phyloP scores from a whole-genome alignment of 2,113 vertebrate species.

The Pyxicephalus adspersus region DNA sequence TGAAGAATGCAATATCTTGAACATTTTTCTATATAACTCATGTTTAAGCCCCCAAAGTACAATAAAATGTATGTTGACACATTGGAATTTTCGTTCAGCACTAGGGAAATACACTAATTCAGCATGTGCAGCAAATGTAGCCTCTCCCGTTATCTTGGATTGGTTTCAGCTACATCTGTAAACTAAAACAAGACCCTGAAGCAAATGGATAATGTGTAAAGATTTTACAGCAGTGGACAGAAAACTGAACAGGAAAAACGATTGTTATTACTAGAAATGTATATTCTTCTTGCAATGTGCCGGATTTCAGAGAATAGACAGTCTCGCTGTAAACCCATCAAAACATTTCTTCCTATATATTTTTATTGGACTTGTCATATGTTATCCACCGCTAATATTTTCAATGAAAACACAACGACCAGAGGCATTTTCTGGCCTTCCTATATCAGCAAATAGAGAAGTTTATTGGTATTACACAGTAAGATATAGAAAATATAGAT shows the following conservation, averaged over 20 bases:
- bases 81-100: slow-evolving; percentile 40
- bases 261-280: slow-evolving; percentile 40
- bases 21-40: slow-evolving; percentile 30
- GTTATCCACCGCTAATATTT: slow-evolving; percentile 43
- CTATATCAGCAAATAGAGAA: slow-evolving; percentile 6
- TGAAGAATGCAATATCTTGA: slow-evolving; percentile 5
- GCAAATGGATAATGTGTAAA: slow-evolving; percentile 13
- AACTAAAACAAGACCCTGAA: slow-evolving; percentile 40
- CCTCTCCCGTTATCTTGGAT: slow-evolving; percentile 56
- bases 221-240: slow-evolving; percentile 6
- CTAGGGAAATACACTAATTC: slow-evolving; percentile 48
- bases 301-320: slow-evolving; percentile 11
- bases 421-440: slow-evolving; percentile 2
- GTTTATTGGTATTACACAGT: slow-evolving; percentile 14
- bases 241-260: not conserved
- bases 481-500: slow-evolving; percentile 18
- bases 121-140: slow-evolving; percentile 37
- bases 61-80: slow-evolving; percentile 44
- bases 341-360: slow-evolving; percentile 44
- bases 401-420: slow-evolving; percentile 35
- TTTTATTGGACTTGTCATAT: slow-evolving; percentile 47
- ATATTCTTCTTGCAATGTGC: not conserved
- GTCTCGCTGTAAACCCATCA: slow-evolving; percentile 17
- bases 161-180: slow-evolving; percentile 53
- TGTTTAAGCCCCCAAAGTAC: slow-evolving; percentile 30